Percentiles rank a stretch among this genome's conserved stretches.
phyloP scores from a whole-genome alignment of 2,797 vertebrate species.

The Melopsittacus undulatus region DNA sequence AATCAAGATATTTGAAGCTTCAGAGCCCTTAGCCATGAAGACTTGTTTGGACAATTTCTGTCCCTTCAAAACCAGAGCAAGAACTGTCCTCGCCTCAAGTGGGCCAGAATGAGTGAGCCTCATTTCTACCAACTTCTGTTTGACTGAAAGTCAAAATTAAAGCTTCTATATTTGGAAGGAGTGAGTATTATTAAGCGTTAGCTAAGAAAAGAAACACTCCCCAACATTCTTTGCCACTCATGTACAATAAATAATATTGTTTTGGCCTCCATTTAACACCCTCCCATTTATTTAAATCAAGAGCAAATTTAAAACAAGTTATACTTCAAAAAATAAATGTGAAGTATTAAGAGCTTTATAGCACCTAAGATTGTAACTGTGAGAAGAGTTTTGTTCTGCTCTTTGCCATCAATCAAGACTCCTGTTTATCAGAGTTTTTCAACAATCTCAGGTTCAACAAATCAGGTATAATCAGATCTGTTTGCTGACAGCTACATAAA shows the following conservation, averaged over 20 bases:
- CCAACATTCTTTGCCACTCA: neutral
- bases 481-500: constrained; percentile 62
- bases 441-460: constrained; percentile 48
- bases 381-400: constrained; percentile 58
- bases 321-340: constrained; percentile 1
- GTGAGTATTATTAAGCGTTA: neutral
- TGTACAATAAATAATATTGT: neutral
- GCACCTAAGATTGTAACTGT: constrained; percentile 2
- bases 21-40: neutral
- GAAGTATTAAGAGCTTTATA: neutral
- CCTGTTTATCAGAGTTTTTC: constrained; percentile 59
- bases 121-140: neutral
- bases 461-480: constrained; percentile 41
- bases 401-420: constrained; percentile 28
- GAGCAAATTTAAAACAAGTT: neutral
- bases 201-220: neutral
- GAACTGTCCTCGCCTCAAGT: neutral
- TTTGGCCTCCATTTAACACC: neutral
- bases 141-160: neutral
- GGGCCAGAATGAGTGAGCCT: neutral
- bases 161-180: neutral
- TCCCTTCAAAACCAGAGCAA: neutral
- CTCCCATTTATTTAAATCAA: constrained; percentile 1
- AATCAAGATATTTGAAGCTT: neutral
- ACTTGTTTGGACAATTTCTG: neutral